Evolutionary conservation across 2,797 vertebrate species (phyloP).

Genomic region (Scolopax bukidnonensis): DNA sequence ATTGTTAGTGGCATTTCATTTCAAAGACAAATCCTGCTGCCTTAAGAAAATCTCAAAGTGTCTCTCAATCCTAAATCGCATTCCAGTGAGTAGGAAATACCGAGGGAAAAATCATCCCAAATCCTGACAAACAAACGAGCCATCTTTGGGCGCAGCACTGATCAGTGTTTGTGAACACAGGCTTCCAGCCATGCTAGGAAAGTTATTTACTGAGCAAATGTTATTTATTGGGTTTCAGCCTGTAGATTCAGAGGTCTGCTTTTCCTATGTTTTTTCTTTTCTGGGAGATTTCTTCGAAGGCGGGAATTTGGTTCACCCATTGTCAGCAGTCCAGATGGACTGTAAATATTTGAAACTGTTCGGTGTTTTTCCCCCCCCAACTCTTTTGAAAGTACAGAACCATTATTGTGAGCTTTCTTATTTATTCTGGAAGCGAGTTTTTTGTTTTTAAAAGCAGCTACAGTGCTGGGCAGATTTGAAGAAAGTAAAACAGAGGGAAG

Average conservation of each 20-base stretch:
- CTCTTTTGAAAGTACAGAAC: neutral
- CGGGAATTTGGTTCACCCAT: neutral
- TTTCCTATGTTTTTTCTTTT: neutral
- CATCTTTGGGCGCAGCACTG: rapidly evolving
- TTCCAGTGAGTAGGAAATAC: neutral
- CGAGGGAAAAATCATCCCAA: neutral
- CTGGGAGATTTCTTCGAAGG: neutral
- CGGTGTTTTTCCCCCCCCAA: rapidly evolving
- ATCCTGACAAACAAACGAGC: neutral
- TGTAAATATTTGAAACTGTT: neutral
- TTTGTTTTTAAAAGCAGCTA: neutral
- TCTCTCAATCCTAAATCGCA: rapidly evolving
- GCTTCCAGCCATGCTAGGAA: neutral
- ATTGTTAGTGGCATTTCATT: neutral
- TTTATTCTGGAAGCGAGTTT: neutral
- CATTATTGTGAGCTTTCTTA: neutral
- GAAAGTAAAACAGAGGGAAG: neutral
- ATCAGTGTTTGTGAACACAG: neutral
- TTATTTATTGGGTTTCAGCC: neutral
- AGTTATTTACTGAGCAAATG: neutral
- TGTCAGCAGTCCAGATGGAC: neutral
- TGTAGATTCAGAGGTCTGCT: neutral
- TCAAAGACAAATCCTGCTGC: neutral
- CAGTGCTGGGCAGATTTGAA: neutral
- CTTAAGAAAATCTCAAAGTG: neutral